Base-by-base conservation (phyloP, 2,113 vertebrate genomes). In the Riparia riparia region DNA sequence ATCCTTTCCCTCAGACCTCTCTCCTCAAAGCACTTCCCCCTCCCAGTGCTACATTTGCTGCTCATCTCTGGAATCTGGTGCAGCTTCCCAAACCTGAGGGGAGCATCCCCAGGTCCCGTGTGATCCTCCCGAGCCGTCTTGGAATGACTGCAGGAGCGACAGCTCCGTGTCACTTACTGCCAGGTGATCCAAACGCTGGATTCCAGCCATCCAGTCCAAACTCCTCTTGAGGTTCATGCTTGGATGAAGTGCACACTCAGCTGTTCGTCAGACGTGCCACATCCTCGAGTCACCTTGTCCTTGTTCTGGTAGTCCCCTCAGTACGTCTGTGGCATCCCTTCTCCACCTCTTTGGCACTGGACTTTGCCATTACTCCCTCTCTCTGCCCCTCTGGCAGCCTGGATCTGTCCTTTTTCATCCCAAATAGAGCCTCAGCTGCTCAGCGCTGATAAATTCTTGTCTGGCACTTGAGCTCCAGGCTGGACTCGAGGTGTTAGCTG, bases 101-200 rank as follows among this genome's bases (percentile, higher is more conserved):
- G 42, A 80, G 26, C 66, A n/a, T 39, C 66, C 57, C 17, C 1
- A 54, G 54, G 25, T 47, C 45, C 9, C 0, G 4, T 19, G 57
- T 12, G 42, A 21, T 26, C 28, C 49, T 39, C 57, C 0, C 0
- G 0, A 72, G 12, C 14, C 39, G 29, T 77, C 32, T 13, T 14
- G 9, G 24, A 10, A 3, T 24, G 49, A 7, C 12, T 65, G 71
- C 69, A 45, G 5, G 4, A 2, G 42, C 61, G 41, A 15, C 21
- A 2, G 4, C 17, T 41, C 60, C 0, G 0, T 44, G 58, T 49
- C 81, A 17, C 14, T 1, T 12, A 0, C 49, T 84, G 65, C 74
- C 66, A 29, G 57, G 32, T 39, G 65, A 42, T 32, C 42, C 50
- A 17, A 20, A 29, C 28, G 0, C 31, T 11, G n/a, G 10, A 14